phyloP scores from a whole-genome alignment of 2,888 invertebrate genomes.

The Pachydiplax longipennis region DNA sequence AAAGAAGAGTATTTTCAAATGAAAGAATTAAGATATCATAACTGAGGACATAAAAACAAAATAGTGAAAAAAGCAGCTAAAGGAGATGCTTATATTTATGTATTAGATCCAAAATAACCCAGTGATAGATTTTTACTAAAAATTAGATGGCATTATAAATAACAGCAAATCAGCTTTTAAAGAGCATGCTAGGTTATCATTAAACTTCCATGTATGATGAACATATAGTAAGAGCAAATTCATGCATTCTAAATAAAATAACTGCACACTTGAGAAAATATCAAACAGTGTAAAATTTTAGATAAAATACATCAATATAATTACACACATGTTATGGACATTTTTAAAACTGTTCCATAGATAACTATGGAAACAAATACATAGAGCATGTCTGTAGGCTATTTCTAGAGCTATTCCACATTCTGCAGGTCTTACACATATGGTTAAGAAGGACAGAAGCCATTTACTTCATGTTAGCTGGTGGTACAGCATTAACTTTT shows the following conservation, averaged over 20 bases:
- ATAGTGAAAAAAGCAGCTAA: too few species aligned
- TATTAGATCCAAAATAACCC: too few species aligned
- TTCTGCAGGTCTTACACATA: neutral
- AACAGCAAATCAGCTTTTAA: too few species aligned
- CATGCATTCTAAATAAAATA: neutral
- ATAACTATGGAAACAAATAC: neutral
- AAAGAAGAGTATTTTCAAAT: too few species aligned
- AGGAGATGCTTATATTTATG: too few species aligned
- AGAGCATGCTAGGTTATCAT: neutral
- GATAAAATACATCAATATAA: neutral
- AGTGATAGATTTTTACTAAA: too few species aligned
- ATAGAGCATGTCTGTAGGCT: neutral
- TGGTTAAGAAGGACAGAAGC: conserved; percentile 13
- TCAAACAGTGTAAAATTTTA: neutral
- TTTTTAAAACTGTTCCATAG: neutral
- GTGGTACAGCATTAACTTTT: conserved; percentile 15
- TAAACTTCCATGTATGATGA: neutral
- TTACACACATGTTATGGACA: neutral
- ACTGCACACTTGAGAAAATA: neutral
- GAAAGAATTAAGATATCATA: too few species aligned
- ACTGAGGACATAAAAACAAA: too few species aligned
- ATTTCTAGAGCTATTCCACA: neutral
- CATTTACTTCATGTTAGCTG: conserved; percentile 43
- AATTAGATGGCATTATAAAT: too few species aligned
- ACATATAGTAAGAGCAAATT: neutral